Conservation (phyloP, 2,113 vertebrate genomes). For the Tragelaphus buxtoni region DNA sequence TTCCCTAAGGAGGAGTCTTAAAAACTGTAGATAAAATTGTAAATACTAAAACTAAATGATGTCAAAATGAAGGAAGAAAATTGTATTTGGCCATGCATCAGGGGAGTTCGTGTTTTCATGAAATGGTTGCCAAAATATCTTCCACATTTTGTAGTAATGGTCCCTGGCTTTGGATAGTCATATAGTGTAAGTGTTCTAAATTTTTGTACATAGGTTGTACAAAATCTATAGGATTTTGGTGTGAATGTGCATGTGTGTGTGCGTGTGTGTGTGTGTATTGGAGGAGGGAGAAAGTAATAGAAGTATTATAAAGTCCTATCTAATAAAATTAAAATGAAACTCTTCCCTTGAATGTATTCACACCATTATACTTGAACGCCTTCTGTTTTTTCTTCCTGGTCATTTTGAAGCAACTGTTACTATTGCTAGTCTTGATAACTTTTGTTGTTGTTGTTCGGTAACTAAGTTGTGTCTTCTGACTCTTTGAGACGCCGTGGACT, state of each 20-base stretch:
- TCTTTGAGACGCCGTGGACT: background rate
- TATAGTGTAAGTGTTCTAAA: background rate
- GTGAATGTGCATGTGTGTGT: background rate
- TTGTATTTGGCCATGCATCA: background rate
- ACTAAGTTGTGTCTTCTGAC: background rate
- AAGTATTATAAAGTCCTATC: background rate
- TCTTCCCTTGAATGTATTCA: background rate
- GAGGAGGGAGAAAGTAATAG: background rate
- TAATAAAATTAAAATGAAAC: background rate
- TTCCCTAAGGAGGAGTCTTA: background rate
- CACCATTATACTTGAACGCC: background rate
- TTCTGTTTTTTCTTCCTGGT: background rate
- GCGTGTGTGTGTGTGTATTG: background rate
- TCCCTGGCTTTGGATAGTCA: background rate
- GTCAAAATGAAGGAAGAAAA: background rate
- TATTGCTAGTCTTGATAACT: background rate
- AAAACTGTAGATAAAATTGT: background rate
- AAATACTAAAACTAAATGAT: background rate
- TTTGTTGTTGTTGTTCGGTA: background rate
- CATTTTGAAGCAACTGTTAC: background rate
- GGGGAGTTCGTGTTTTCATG: background rate
- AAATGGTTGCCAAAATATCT: background rate
- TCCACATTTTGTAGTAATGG: background rate
- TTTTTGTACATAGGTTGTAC: background rate
- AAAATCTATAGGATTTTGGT: background rate